Evolutionary conservation across 2,797 vertebrate genomes (phyloP), one percentile per base, ranked within the genome.

Genomic region (Diplodus sargus): DNA sequence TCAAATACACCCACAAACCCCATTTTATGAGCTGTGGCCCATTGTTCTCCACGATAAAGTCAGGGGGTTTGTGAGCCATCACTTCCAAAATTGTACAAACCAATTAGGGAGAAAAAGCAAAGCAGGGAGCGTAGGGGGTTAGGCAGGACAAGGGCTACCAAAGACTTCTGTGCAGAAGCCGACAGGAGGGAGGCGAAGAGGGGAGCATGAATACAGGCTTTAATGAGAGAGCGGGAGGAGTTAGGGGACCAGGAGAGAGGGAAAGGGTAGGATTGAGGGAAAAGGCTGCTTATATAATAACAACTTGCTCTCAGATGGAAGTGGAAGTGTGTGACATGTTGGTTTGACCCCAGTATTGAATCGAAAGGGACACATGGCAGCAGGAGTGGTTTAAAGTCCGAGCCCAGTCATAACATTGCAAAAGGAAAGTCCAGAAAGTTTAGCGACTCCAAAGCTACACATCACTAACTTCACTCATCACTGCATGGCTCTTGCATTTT

Each of bases 211-310:
- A 90, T 87, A 78, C 70, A 78, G 65, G 85, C 83, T 89, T 92
- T 91, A 93, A 91, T 89, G 83, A 91, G 84, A 74, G 61, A 82
- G 62, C 14, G 10, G 84, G 85, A 85, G 80, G 84, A 78, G 79
- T 81, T 74, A 64, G 70, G 76, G 80, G 79, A 82, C 74, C 1
- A 22, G 49, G 56, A 81, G 42, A 70, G 81, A 39, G 39, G 7
- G 39, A 83, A 83, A 54, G 59, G 61, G 76, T 39, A 61, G 72
- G 82, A 90, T 84, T 92, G 84, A 81, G 87, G 83, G 85, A 80
- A 91, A 90, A 85, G 70, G 84, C 71, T 73, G 73, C 87, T 93
- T 92, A 89, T 70, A 63, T 85, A 91, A 94, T 79, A 88, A 58
- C 48, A 76, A 81, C 48, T 72, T 47, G 34, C 63, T 89, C 66